Conservation (phyloP, 2,888 invertebrate species). For the Quadriops clusia region DNA sequence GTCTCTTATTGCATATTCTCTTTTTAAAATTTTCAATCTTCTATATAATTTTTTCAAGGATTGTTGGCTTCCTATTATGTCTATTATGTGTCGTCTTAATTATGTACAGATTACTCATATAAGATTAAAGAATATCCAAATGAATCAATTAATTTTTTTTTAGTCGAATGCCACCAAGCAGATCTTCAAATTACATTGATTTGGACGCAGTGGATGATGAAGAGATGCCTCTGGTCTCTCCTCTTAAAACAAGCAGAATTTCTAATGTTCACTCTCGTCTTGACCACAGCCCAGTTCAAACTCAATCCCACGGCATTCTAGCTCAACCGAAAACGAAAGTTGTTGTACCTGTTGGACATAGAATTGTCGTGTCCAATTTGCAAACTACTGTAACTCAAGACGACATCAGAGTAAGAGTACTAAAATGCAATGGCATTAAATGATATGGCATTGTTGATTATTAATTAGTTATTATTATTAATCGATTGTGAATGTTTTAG, state of each 20-base stretch:
- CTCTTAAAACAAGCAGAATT: conserved; percentile 5
- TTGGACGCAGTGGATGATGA: conserved; percentile 33
- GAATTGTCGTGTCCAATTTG: conserved; percentile 85
- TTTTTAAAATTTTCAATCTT: too few species aligned
- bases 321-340: conserved; percentile 36
- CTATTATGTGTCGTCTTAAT: too few species aligned
- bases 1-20: too few species aligned
- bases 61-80: too few species aligned
- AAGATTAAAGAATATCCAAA: too few species aligned
- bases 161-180: too few species aligned
- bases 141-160: too few species aligned
- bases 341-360: conserved; percentile 51
- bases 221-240: conserved; percentile 25
- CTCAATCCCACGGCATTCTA: conserved; percentile 26
- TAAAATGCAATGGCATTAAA: too few species aligned
- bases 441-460: too few species aligned
- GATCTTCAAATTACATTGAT: conserved; percentile 25
- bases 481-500: conserved; percentile 36
- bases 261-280: conserved; percentile 36
- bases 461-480: background rate
- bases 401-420: conserved; percentile 64
- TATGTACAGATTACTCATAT: too few species aligned
- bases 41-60: too few species aligned
- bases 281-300: conserved; percentile 32
- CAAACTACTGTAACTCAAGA: conserved; percentile 77